A percentile compares a stretch with the other conserved stretches of the same genome.
phyloP scores from a whole-genome alignment of 2,888 invertebrate species.

The Buathra laborator region DNA sequence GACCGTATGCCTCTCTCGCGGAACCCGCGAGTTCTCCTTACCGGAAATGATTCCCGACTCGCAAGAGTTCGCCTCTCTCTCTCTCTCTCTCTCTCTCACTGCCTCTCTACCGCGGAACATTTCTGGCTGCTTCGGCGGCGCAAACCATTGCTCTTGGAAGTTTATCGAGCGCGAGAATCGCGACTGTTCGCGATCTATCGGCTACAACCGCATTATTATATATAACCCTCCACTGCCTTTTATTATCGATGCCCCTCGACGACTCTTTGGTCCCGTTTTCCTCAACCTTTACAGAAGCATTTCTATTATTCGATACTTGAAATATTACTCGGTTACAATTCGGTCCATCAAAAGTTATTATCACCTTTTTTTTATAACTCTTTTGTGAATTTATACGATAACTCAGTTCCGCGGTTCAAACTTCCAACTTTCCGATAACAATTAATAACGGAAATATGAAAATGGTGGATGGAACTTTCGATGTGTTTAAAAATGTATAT shows the following conservation, averaged over 20 bases:
- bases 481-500: too few species aligned
- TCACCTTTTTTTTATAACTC: background rate
- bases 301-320: conserved; percentile 2
- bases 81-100: background rate
- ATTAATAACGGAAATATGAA: too few species aligned
- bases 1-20: conserved; percentile 28
- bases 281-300: conserved; percentile 4
- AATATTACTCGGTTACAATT: background rate
- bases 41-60: conserved; percentile 60
- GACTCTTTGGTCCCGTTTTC: conserved; percentile 24
- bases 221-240: conserved; percentile 13
- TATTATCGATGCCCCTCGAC: conserved; percentile 9
- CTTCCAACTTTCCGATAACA: too few species aligned
- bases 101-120: background rate
- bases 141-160: background rate
- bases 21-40: conserved; percentile 47
- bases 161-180: conserved; percentile 56
- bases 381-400: background rate
- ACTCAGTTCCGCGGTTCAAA: background rate
- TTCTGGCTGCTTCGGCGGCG: conserved; percentile 20
- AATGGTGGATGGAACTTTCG: too few species aligned
- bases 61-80: conserved; percentile 19
- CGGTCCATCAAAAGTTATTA: background rate
- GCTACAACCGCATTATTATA: conserved; percentile 43
- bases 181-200: conserved; percentile 37